Evolutionary conservation across 2,113 vertebrate species (phyloP), one percentile per base, ranked within the genome.

Genomic region (Callipepla californica): DNA sequence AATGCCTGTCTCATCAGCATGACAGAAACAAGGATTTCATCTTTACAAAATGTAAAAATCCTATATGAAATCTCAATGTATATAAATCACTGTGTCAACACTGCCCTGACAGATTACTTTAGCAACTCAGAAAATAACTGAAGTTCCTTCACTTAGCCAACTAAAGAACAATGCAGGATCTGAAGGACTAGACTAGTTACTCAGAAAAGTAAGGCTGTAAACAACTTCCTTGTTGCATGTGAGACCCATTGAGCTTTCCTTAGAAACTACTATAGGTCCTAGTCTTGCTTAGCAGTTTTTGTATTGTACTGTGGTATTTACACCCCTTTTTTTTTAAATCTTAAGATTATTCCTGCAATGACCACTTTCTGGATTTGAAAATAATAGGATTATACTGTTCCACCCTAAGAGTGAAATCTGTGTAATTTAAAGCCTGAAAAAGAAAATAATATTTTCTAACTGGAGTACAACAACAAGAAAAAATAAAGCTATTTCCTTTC

Each of bases 51-150:
- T n/a, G 10, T 32, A 28, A 13, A 78, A 75, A 30, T 85, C 44
- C 73, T 38, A 50, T 25, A 84, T 12, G 40, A 42, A 80, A 38
- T 75, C 65, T 62, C 38, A 72, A 62, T 85, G 48, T 58, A 89
- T 73, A 61, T 89, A 53, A 82, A 77, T 74, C 44, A 57, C 65
- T 42, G 47, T 81, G 81, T 62, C 36, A 91, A 91, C 86, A 90
- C 21, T 34, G 48, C 25, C 68, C 61, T 95, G 92, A 94, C 76
- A 95, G 57, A 59, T 92, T 93, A 93, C 93, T 95, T 90, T 80
- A 94, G 44, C 62, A 93, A 85, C 80, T 82, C 66, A 44, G 84
- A 93, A 97, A 96, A 96, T 87, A 96, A 97, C 92, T 93, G 92
- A 87, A 59, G 68, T 96, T 95, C 91, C 91, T 92, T 93, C 95